These are phyloP conservation scores for Hippocampus zosterae DNA, from an alignment of 2,113 vertebrate genomes.

Conservation along the genomic window DNA sequence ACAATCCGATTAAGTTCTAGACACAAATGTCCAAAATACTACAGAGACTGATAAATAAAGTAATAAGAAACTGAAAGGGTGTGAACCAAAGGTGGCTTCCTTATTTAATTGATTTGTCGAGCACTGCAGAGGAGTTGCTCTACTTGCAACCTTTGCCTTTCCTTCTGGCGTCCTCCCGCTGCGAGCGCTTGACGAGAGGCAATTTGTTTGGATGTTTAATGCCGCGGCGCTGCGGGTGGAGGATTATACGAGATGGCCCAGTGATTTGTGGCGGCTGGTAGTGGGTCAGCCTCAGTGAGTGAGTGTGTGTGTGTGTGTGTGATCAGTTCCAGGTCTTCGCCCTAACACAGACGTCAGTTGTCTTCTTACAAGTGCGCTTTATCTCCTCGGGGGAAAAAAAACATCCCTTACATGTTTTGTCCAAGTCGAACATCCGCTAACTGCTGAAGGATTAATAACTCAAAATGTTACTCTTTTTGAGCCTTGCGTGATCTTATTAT, in stretches of 20 bases:
- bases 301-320: slow-evolving; percentile 17
- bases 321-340: slow-evolving; percentile 44
- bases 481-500: not conserved
- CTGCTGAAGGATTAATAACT: slow-evolving; percentile 48
- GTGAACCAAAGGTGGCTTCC: not conserved
- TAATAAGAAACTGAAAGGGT: not conserved
- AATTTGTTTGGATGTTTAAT: slow-evolving; percentile 69
- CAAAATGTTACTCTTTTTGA: slow-evolving; percentile 45
- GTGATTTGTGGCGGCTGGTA: slow-evolving; percentile 64
- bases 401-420: slow-evolving; percentile 25
- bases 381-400: slow-evolving; percentile 16
- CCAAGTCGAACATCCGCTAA: slow-evolving; percentile 21
- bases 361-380: slow-evolving; percentile 28
- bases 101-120: slow-evolving; percentile 1
- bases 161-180: slow-evolving; percentile 58
- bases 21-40: not conserved
- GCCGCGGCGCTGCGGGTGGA: slow-evolving; percentile 50
- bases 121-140: slow-evolving; percentile 29
- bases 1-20: too few relatives aligned
- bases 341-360: slow-evolving; percentile 49
- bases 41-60: not conserved
- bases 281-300: slow-evolving; percentile 35
- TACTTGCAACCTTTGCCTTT: slow-evolving; percentile 34
- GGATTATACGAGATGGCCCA: slow-evolving; percentile 64
- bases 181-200: slow-evolving; percentile 56